Evolutionary conservation across 2,113 vertebrate genomes (phyloP), one percentile per base, ranked within the genome.

Genomic region (Corvus hawaiiensis): DNA sequence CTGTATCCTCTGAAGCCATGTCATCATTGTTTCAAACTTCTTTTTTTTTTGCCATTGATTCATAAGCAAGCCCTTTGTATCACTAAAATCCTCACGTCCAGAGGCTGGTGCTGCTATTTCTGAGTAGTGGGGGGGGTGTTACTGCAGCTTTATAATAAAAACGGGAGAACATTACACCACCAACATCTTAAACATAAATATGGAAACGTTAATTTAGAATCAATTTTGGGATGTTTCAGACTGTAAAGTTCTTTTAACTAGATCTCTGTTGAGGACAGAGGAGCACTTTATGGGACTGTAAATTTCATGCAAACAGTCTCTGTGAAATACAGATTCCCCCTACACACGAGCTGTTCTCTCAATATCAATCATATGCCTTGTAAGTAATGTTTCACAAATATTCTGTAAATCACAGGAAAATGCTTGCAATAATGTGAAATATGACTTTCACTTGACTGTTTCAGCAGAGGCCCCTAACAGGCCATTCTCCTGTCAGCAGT

Each of bases 181-280:
- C 94, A 94, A 94, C 97, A 94, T 94, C 97, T 97, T 94, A 96
- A 97, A 95, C 96, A 97, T 96, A 97, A 97, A 97, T 96, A 94
- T 82, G 80, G 97, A 97, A 97, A 94, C 13, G 4, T 98, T 98
- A 97, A 98, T 98, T 97, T 97, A 98, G 97, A 98, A 97, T 97
- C 97, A 98, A 98, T 98, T 97, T 98, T 85, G 93, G 96, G 94
- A 97, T 98, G 97, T 98, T 98, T 98, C 98, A 98, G 97, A 94
- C 97, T 97, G 97, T 98, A 98, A 98, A 98, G 97, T 98, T 98
- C 98, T 97, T 97, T 97, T 98, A 98, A 98, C 97, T 97, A 98
- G 97, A 97, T 98, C 96, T 97, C 95, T 97, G 97, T 94, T 88
- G 75, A 97, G 95, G 96, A 98, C 96, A 97, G 93, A 96, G 92